Conservation (phyloP, 2,888 invertebrate genomes). For the Coelinius sp. region DNA sequence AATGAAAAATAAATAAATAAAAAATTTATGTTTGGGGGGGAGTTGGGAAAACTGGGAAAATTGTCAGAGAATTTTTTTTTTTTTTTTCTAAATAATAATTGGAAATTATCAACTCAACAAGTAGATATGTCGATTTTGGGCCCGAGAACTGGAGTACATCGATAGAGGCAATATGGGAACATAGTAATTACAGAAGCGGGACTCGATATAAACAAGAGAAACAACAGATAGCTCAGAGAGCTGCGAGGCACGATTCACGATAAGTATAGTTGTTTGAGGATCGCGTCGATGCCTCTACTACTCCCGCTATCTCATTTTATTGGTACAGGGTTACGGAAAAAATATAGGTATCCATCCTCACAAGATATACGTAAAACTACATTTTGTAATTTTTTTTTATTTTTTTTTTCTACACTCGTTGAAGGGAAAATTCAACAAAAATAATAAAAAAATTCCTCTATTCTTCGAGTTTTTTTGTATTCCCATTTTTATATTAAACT, state of each 20-base stretch:
- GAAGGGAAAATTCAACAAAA: background rate
- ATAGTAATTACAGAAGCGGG: slow-evolving; percentile 70
- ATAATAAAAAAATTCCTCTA: background rate
- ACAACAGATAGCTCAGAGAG: slow-evolving; percentile 48
- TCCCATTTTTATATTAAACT: background rate
- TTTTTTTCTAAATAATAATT: no score
- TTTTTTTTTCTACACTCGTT: background rate
- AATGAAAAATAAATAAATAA: slow-evolving; percentile 38
- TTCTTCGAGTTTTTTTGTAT: background rate
- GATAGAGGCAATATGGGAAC: slow-evolving; percentile 54
- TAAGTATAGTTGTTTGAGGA: slow-evolving; percentile 70
- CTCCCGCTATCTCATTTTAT: slow-evolving; percentile 68
- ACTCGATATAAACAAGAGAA: slow-evolving; percentile 45
- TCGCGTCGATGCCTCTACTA: slow-evolving; percentile 64
- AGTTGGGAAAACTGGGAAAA: slow-evolving; percentile 36
- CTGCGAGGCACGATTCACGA: slow-evolving; percentile 69
- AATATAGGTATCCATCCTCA: slow-evolving; percentile 44
- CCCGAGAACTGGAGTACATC: slow-evolving; percentile 49
- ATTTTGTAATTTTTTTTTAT: slow-evolving; percentile 3
- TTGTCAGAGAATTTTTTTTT: no score
- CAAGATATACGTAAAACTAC: slow-evolving; percentile 3
- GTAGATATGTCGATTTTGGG: slow-evolving; percentile 30
- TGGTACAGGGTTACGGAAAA: slow-evolving; percentile 66
- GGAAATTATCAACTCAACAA: background rate
- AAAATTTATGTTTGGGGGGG: slow-evolving; percentile 36